These are phyloP conservation scores for Drosophila pseudotalamancana DNA, from an alignment of 2,888 invertebrate species.

Conservation along the genomic window DNA sequence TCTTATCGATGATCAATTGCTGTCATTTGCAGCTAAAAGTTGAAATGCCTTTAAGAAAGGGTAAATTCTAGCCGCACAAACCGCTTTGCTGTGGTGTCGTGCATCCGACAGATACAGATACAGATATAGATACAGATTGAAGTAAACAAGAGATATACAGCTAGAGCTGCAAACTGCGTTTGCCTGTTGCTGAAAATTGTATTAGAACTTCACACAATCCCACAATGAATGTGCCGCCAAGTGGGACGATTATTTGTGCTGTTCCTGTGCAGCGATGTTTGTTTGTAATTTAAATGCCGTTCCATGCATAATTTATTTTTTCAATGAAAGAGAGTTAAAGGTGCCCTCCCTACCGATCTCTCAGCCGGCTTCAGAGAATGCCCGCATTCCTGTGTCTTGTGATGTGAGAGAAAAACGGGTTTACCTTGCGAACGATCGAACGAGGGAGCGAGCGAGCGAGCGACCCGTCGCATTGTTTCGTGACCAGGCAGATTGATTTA, in stretches of 20 bases:
- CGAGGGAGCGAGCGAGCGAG: constrained; percentile 19
- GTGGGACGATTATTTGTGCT: constrained; percentile 15
- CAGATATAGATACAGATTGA: constrained; percentile 9
- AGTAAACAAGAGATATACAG: not conserved
- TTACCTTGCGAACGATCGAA: constrained; percentile 61
- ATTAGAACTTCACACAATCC: constrained; percentile 67
- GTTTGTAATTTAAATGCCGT: constrained; percentile 59
- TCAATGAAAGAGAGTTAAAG: constrained; percentile 56
- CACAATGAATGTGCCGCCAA: constrained; percentile 51
- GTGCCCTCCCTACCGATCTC: not conserved
- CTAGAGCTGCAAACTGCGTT: constrained; percentile 45
- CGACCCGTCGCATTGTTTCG: constrained; percentile 43
- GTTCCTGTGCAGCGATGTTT: constrained; percentile 48
- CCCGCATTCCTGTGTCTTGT: constrained; percentile 66
- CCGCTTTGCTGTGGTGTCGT: constrained; percentile 21
- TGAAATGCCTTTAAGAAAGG: constrained; percentile 22
- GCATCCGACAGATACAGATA: constrained; percentile 37
- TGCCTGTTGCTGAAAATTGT: constrained; percentile 39
- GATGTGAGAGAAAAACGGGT: constrained; percentile 56
- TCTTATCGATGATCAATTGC: constrained; percentile 1
- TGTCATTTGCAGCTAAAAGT: constrained; percentile 5
- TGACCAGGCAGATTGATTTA: constrained; percentile 33
- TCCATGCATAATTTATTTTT: constrained; percentile 74
- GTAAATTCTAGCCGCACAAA: constrained; percentile 8
- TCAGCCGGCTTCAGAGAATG: constrained; percentile 44